Conservation (phyloP, 2,888 invertebrate genomes). For the Drosophila melanosoma region DNA sequence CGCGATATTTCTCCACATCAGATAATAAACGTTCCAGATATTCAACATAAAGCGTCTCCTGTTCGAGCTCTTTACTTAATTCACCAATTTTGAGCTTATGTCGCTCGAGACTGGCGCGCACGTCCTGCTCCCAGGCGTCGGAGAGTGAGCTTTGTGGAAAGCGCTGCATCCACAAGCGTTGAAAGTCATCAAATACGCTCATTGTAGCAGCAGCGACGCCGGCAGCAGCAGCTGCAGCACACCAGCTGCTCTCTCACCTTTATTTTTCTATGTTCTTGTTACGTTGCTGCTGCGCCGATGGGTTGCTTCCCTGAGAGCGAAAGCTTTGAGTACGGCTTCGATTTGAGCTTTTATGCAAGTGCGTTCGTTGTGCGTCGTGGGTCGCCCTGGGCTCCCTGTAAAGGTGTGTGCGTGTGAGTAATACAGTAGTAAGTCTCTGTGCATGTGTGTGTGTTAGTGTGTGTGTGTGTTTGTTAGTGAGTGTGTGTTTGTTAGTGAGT, state of each 20-base stretch:
- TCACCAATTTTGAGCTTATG: slow-evolving; percentile 94
- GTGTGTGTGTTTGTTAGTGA: slow-evolving; percentile 1
- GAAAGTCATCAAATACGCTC: slow-evolving; percentile 96
- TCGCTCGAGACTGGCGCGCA: slow-evolving; percentile 94
- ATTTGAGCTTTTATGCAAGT: slow-evolving; percentile 68
- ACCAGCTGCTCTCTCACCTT: slow-evolving; percentile 34
- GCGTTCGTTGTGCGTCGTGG: slow-evolving; percentile 60
- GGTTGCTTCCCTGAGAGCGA: slow-evolving; percentile 19
- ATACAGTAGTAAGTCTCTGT: slow-evolving; percentile 16
- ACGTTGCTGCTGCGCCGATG: slow-evolving; percentile 17
- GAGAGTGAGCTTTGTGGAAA: slow-evolving; percentile 96
- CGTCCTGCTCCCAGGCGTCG: slow-evolving; percentile 97
- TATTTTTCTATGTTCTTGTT: slow-evolving; percentile 25
- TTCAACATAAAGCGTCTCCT: slow-evolving; percentile 95
- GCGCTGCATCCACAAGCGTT: slow-evolving; percentile 95
- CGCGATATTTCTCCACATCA: slow-evolving; percentile 93
- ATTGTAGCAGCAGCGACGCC: slow-evolving; percentile 82
- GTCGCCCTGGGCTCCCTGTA: slow-evolving; percentile 75
- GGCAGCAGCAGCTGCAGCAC: slow-evolving; percentile 38
- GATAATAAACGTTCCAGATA: slow-evolving; percentile 93
- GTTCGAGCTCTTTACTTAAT: slow-evolving; percentile 93
- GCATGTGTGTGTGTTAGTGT: slow-evolving; percentile 7
- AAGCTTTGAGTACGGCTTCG: slow-evolving; percentile 30
- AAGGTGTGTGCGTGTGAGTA: slow-evolving; percentile 35
- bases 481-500: background rate